Base-by-base conservation (phyloP, 2,797 vertebrate species). In the Pagetopsis macropterus region DNA sequence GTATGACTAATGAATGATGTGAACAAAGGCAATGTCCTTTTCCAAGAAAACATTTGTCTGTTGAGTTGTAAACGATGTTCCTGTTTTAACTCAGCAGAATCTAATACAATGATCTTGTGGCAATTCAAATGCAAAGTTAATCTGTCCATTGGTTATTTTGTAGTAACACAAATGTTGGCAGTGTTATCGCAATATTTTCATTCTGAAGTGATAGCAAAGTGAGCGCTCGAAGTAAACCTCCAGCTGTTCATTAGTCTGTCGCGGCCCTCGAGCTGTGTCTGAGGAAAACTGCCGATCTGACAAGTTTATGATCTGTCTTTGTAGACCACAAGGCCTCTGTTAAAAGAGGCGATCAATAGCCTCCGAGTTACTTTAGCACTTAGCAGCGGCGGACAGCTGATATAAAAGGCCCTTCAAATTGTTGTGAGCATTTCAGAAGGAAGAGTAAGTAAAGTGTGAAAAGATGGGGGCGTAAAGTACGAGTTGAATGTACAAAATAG, bases 321-420 rank as follows among this genome's bases (percentile, higher is more conserved):
- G 71, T 64, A 50, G 71, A 62, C 49, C 54, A 65, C 31, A 66
- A 75, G 41, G 21, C 31, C 2, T 74, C 68, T 48, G 78, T 75
- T 44, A 79, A 65, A 41, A 63, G 21, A 63, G 61, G 3, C 62
- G 61, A 86, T 89, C 76, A 69, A 83, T 82, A 76, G 70, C 51
- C 48, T 67, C 48, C 9, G 58, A 76, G 61, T 27, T 71, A 63
- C 63, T 78, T 78, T 13, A 55, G 17, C 31, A 49, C 62, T 81
- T 72, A 56, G 64, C 57, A 68, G 41, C 23, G 15, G 55, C 9
- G 65, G 64, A 77, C 50, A 72, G 48, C 27, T 62, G 40, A 45
- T 41, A 65, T 60, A 72, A 75, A 71, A 71, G 49, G 16, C 44
- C n/a, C 41, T 48, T 52, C 13, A 37, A 15, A 46, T 23, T 40